Evolutionary conservation across 2,113 vertebrate genomes (phyloP).

Genomic region (Butastur rufipennis): DNA sequence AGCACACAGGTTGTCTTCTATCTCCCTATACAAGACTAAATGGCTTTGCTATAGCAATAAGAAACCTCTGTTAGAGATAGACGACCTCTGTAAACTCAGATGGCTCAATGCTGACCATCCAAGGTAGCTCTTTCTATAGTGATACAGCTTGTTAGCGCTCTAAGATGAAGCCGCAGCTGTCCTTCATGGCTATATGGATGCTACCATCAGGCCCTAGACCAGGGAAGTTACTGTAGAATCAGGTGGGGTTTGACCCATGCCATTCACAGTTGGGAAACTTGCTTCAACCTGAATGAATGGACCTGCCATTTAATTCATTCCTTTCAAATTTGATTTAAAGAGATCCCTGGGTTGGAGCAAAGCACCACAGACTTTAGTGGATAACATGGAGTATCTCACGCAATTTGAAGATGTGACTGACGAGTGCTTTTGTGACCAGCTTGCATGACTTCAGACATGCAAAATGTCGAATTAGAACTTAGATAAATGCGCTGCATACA

Average conservation of each 20-base stretch:
- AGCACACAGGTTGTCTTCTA: not conserved
- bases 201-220: not conserved
- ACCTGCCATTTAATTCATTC: not conserved
- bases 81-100: not conserved
- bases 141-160: not conserved
- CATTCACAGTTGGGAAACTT: not conserved
- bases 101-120: not conserved
- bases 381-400: not conserved
- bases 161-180: not conserved
- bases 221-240: not conserved
- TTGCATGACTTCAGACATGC: not conserved
- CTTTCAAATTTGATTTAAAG: not conserved
- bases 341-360: not conserved
- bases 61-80: not conserved
- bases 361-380: not conserved
- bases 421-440: not conserved
- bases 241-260: not conserved
- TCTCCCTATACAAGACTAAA: not conserved
- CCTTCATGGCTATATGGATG: not conserved
- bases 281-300: not conserved
- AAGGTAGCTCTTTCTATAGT: not conserved
- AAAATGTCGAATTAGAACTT: not conserved
- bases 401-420: not conserved
- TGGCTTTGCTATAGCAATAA: not conserved
- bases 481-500: not conserved